These are phyloP conservation scores for Agrochola circellaris DNA, from an alignment of 2,888 invertebrate species.

Conservation along the genomic window DNA sequence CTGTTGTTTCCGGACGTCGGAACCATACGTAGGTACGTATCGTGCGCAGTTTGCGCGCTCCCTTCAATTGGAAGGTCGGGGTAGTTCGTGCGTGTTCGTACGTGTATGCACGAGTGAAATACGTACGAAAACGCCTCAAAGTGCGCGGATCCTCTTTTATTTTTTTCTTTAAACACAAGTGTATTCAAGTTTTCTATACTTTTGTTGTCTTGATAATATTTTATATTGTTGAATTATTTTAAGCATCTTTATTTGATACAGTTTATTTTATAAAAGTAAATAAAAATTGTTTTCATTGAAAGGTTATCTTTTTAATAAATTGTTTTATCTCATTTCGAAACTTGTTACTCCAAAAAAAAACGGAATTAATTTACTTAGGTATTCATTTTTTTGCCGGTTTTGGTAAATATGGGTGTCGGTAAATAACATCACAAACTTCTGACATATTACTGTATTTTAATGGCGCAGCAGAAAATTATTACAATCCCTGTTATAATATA, in stretches of 20 bases:
- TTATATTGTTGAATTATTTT: background rate
- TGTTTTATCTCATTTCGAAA: background rate
- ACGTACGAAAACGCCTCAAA: no score
- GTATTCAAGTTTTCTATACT: background rate
- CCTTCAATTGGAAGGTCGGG: no score
- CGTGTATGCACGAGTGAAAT: no score
- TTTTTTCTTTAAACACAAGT: background rate
- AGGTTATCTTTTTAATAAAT: background rate
- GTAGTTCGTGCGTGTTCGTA: no score
- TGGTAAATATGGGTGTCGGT: background rate
- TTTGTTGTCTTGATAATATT: background rate
- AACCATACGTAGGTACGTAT: no score
- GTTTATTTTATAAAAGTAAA: background rate
- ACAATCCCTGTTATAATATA: slow-evolving; percentile 67
- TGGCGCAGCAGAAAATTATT: slow-evolving; percentile 61
- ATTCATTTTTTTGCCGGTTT: background rate
- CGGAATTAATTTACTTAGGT: no score
- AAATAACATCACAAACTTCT: slow-evolving; percentile 42
- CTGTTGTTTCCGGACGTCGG: no score
- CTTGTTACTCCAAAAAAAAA: background rate
- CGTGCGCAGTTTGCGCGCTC: no score
- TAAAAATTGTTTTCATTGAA: background rate
- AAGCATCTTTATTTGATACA: background rate
- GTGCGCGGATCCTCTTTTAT: background rate
- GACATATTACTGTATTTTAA: slow-evolving; percentile 60